phyloP scores from a whole-genome alignment of 2,888 invertebrate species.

The Trichopoda pennipes region DNA sequence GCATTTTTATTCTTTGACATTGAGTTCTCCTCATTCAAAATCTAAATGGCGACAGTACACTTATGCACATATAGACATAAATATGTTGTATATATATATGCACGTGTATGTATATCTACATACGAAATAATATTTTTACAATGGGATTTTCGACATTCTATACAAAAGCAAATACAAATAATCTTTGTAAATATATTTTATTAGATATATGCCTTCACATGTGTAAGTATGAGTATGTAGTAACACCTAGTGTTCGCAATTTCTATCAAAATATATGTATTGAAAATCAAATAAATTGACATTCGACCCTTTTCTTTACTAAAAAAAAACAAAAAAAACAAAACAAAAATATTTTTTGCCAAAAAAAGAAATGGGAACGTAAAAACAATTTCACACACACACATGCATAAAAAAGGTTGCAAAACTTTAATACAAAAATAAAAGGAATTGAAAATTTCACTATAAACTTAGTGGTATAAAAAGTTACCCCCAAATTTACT shows the following conservation, averaged over 20 bases:
- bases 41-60: slow-evolving; percentile 37
- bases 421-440: slow-evolving; percentile 33
- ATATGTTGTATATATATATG: not conserved
- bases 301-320: slow-evolving; percentile 69
- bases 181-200: not conserved
- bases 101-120: not conserved
- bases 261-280: slow-evolving; percentile 53
- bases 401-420: slow-evolving; percentile 47
- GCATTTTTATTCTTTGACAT: slow-evolving; percentile 37
- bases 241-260: slow-evolving; percentile 2
- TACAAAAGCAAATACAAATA: not conserved
- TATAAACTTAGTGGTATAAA: slow-evolving; percentile 29
- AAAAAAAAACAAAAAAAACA: too few species aligned
- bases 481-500: slow-evolving; percentile 36
- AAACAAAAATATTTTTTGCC: slow-evolving; percentile 18
- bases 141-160: not conserved
- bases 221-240: slow-evolving; percentile 9
- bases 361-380: slow-evolving; percentile 8
- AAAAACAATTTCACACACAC: slow-evolving; percentile 50
- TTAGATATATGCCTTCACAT: not conserved
- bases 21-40: not conserved
- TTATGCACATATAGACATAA: not conserved
- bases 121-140: not conserved
- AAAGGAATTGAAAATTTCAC: slow-evolving; percentile 39
- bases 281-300: slow-evolving; percentile 70